Evolutionary conservation across 2,888 invertebrate genomes (phyloP).

Genomic region (Ormyrus pomaceus): DNA sequence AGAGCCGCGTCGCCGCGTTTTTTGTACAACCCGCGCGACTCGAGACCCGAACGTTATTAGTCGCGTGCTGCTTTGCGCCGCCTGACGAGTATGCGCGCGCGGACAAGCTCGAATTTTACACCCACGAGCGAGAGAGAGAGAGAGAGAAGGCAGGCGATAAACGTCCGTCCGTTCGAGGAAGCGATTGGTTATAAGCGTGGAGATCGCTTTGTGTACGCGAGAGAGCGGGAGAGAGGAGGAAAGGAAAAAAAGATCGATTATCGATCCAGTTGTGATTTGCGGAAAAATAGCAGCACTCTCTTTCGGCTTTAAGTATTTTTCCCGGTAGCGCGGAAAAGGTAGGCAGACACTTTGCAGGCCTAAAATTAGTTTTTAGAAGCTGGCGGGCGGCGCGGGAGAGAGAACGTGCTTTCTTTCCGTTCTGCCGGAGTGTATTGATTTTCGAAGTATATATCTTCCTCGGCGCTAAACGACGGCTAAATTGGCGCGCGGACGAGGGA

Average conservation of each 20-base stretch:
- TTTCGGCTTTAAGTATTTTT: conserved; percentile 17
- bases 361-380: conserved; percentile 40
- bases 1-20: background rate
- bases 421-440: no score
- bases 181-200: conserved; percentile 24
- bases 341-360: background rate
- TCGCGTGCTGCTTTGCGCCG: no score
- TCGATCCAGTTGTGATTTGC: conserved; percentile 42
- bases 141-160: conserved; percentile 11
- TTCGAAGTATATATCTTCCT: no score
- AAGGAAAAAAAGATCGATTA: conserved; percentile 25
- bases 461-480: no score
- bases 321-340: conserved; percentile 29
- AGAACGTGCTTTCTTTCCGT: no score
- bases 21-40: no score
- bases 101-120: conserved; percentile 14
- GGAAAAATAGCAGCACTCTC: conserved; percentile 31
- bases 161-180: conserved; percentile 37
- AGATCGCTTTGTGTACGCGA: background rate
- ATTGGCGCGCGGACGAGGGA: background rate
- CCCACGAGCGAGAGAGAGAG: conserved; percentile 16
- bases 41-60: no score
- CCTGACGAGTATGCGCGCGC: no score
- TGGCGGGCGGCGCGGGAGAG: no score
- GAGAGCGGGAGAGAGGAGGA: background rate